phyloP scores from a whole-genome alignment of 2,113 vertebrate genomes.

The Thymallus thymallus region DNA sequence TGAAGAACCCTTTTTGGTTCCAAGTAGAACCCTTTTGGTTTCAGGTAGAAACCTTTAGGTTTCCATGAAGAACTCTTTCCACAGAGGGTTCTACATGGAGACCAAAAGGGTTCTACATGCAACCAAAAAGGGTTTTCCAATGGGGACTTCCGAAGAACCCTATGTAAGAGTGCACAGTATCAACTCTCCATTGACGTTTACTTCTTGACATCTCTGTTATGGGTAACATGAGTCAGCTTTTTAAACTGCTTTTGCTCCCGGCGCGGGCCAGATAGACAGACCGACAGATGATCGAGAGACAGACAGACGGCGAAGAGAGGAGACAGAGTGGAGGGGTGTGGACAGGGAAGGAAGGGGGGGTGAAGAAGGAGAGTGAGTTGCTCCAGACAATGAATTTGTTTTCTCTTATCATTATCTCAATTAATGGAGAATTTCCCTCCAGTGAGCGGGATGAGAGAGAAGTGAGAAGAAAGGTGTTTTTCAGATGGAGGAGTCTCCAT shows the following conservation, averaged over 20 bases:
- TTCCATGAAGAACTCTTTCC: too few relatives aligned
- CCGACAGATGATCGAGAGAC: neutral
- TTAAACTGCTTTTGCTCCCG: neutral
- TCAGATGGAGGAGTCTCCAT: neutral
- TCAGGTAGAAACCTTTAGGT: too few relatives aligned
- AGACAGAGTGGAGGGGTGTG: neutral
- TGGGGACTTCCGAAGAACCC: too few relatives aligned
- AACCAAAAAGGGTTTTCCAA: too few relatives aligned
- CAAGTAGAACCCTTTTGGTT: too few relatives aligned
- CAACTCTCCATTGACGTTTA: neutral
- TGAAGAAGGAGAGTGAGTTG: neutral
- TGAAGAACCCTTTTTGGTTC: too few relatives aligned
- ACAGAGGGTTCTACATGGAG: too few relatives aligned
- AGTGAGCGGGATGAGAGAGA: too few relatives aligned
- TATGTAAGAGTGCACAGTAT: neutral
- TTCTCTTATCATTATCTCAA: slow-evolving; percentile 1
- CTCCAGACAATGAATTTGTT: neutral
- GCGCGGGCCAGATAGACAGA: neutral
- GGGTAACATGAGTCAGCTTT: slow-evolving; percentile 4
- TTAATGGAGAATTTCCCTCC: neutral
- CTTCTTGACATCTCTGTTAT: neutral
- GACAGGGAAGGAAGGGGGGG: neutral
- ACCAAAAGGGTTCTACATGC: too few relatives aligned
- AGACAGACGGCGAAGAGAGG: neutral
- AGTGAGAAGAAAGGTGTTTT: too few relatives aligned